Evolutionary conservation across 2,797 vertebrate genomes (phyloP), one percentile per base, ranked within the genome.

Genomic region (Atherinosoma microstoma): DNA sequence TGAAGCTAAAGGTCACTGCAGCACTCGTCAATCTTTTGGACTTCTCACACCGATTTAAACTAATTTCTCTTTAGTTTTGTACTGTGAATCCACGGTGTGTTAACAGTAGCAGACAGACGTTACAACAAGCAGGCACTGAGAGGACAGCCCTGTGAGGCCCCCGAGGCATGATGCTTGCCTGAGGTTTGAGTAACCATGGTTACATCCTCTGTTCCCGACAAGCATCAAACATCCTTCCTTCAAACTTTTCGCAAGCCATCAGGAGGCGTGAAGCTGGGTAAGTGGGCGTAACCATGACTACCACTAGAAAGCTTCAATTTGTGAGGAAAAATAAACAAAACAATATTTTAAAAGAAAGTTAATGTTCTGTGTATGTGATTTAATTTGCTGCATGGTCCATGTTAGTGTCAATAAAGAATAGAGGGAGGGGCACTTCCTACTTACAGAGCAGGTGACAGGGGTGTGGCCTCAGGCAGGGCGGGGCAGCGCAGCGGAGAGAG

Each of bases 381-480:
- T 27, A 84, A 90, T 88, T 90, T 82, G 54, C 47, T 84, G 70
- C 87, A 86, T 42, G 70, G 65, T 88, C 82, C 82, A 84, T 85
- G 87, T 92, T 93, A 91, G 87, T 82, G 62, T 70, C 45, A 91
- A 78, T 84, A 92, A 93, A 35, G 93, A 94, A 96, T 88, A 94
- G 93, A 96, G 93, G 96, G 94, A 96, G 95, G 94, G 93, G 92
- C 93, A 94, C 95, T 93, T 96, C 97, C 98, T 99, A 99, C 98
- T 98, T 99, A 99, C 97, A 97, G 95, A 97, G 95, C 95, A 90
- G 96, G 95, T 96, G 95, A 94, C 97, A 97, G 96, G 96, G 96
- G 96, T 96, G 96, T 96, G 97, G 96, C 97, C 97, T 95, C 96
- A 95, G 95, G 96, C 96, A 95, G 96, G 96, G 95, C 85, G 88